Evolutionary conservation across 1,140 invertebrate species (phyloP).

Genomic region (Lasaia peninsularis): DNA sequence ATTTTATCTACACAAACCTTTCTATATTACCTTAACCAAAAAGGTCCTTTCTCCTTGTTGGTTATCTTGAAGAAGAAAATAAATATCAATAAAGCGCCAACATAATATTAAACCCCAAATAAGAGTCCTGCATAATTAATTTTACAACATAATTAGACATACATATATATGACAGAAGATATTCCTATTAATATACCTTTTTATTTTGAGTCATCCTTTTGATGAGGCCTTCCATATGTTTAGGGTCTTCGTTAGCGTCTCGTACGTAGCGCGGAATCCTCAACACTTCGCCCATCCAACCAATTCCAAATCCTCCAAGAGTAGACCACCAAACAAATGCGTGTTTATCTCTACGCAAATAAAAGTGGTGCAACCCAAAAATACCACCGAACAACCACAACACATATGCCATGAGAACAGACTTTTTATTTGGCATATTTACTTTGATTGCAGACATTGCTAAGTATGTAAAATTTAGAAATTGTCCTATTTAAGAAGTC

Average conservation of each 20-base stretch:
- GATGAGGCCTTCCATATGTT: slow-evolving; percentile 83
- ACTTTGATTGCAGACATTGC: slow-evolving; percentile 32
- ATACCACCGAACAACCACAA: slow-evolving; percentile 92
- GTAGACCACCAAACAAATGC: slow-evolving; percentile 93
- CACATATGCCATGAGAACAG: slow-evolving; percentile 85
- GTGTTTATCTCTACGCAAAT: slow-evolving; percentile 92
- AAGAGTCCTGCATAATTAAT: not conserved
- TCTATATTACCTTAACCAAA: slow-evolving; percentile 16
- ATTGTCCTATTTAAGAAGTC: slow-evolving; percentile 17
- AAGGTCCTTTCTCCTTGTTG: slow-evolving; percentile 13
- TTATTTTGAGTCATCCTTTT: slow-evolving; percentile 79
- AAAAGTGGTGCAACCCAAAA: slow-evolving; percentile 94
- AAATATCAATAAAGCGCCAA: not conserved
- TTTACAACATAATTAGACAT: not conserved
- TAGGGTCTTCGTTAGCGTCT: slow-evolving; percentile 89
- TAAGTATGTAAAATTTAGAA: slow-evolving; percentile 18
- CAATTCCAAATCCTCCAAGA: slow-evolving; percentile 91
- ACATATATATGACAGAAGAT: not conserved
- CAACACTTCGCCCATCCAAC: slow-evolving; percentile 92
- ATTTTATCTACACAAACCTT: slow-evolving; percentile 2
- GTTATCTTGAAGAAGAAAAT: slow-evolving; percentile 16
- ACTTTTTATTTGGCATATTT: slow-evolving; percentile 77
- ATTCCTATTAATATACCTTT: slow-evolving; percentile 74
- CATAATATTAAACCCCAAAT: not conserved
- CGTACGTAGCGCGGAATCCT: slow-evolving; percentile 91